phyloP scores from a whole-genome alignment of 2,888 invertebrate genomes.

The Cordylochernes scorpioides region DNA sequence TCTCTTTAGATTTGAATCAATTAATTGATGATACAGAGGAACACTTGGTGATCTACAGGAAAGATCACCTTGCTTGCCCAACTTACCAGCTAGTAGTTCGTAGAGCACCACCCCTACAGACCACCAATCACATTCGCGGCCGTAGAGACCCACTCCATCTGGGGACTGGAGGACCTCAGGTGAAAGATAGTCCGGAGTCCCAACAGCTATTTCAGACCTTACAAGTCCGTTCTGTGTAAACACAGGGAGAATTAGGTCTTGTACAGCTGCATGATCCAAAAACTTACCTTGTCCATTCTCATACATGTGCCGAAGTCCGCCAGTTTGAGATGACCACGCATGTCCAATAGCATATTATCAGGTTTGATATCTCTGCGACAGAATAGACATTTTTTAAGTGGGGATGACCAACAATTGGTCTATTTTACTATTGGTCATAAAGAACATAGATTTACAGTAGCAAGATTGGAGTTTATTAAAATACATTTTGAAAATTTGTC shows the following conservation, averaged over 20 bases:
- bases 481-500: too few relatives aligned
- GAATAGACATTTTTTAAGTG: slow-evolving; percentile 1
- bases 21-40: too few relatives aligned
- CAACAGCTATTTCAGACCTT: slow-evolving; percentile 86
- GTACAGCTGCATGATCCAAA: background rate
- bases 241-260: background rate
- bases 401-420: background rate
- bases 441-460: too few relatives aligned
- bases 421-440: too few relatives aligned
- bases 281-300: slow-evolving; percentile 59
- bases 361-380: slow-evolving; percentile 94
- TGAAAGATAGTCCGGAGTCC: slow-evolving; percentile 96
- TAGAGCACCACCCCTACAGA: slow-evolving; percentile 94
- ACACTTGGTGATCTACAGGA: too few relatives aligned
- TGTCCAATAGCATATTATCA: slow-evolving; percentile 90
- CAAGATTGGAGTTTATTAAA: too few relatives aligned
- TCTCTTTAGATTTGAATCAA: too few relatives aligned
- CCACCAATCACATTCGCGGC: slow-evolving; percentile 66
- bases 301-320: slow-evolving; percentile 99
- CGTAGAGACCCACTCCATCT: slow-evolving; percentile 72
- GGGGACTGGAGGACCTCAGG: slow-evolving; percentile 71
- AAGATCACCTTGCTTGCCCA: too few relatives aligned
- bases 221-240: slow-evolving; percentile 53
- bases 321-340: slow-evolving; percentile 76
- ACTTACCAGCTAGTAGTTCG: slow-evolving; percentile 75